Base-by-base conservation (phyloP, 2,113 vertebrate species). In the Cheilinus undulatus region DNA sequence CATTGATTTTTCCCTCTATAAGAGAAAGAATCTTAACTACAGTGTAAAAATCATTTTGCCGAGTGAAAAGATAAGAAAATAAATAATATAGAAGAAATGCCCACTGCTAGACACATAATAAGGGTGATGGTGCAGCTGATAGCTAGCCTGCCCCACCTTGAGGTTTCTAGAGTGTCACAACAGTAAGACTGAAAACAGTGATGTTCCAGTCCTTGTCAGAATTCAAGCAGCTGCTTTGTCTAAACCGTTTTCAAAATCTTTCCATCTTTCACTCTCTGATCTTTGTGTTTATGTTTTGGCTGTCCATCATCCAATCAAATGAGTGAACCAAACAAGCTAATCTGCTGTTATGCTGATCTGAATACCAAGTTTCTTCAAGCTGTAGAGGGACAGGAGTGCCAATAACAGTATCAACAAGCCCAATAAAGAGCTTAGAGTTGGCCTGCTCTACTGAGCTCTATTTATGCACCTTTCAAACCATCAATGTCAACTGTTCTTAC, bases 331-430 rank as follows among this genome's bases (percentile, higher is more conserved):
- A 36, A 46, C 0, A 2, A 53, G 50, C 38, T 19, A 28, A 54
- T 32, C 24, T 38, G 10, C 45, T 49, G 43, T 24, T 27, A 5
- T 50, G 30, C 13, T 73, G 27, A 61, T 46, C 30, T 48, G 40
- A 73, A 34, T 51, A 51, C 58, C 28, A 26, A 69, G 65, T 64
- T 56, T 56, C 30, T 76, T 52, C 3, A 68, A 68, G 30, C 51
- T 32, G 36, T 17, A 17, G 34, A n/a, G 20, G 36, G 57, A 57
- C 50, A 68, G 3, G n/a, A 40, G 43, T 42, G 20, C 15, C 20
- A 30, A 10, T 43, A 26, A 36, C 30, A 59, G 17, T 50, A 34
- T 56, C 23, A 67, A 30, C 48, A 15, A 51, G 11, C n/a, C 22
- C 7, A 10, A 13, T 40, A 10, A 53, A 59, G 28, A 36, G 19